These are phyloP conservation scores for Cephus sareptanus DNA, from an alignment of 2,888 invertebrate genomes.

Conservation along the genomic window DNA sequence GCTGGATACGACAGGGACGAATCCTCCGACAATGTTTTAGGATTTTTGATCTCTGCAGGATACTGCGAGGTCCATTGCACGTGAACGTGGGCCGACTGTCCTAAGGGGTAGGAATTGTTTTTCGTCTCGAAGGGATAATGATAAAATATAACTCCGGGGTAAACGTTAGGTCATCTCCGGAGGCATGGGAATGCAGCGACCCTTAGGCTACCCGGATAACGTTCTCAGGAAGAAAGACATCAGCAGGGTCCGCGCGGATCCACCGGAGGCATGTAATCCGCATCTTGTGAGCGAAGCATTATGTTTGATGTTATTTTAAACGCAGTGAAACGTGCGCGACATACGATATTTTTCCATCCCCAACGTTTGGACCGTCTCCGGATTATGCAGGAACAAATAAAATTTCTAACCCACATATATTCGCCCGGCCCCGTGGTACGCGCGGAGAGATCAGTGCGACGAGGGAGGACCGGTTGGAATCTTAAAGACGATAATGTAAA, in stretches of 20 bases:
- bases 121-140: background rate
- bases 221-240: slow-evolving; percentile 24
- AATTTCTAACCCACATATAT: slow-evolving; percentile 12
- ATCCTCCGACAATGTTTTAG: background rate
- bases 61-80: background rate
- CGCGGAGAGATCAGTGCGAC: too few species aligned
- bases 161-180: slow-evolving; percentile 8
- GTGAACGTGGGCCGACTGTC: background rate
- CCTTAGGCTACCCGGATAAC: background rate
- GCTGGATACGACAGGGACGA: too few species aligned
- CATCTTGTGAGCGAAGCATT: slow-evolving; percentile 37
- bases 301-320: slow-evolving; percentile 46
- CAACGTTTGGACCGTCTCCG: slow-evolving; percentile 5
- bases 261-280: slow-evolving; percentile 17
- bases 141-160: background rate
- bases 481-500: background rate
- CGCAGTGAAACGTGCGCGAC: slow-evolving; percentile 32
- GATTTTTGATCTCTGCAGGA: background rate
- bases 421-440: background rate
- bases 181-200: slow-evolving; percentile 9
- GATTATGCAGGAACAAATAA: slow-evolving; percentile 25
- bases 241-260: slow-evolving; percentile 16
- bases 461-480: background rate
- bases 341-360: slow-evolving; percentile 29
- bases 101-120: background rate